Base-by-base conservation (phyloP, 64 coral and sea anemone genomes). In the Acropora tenuis region DNA sequence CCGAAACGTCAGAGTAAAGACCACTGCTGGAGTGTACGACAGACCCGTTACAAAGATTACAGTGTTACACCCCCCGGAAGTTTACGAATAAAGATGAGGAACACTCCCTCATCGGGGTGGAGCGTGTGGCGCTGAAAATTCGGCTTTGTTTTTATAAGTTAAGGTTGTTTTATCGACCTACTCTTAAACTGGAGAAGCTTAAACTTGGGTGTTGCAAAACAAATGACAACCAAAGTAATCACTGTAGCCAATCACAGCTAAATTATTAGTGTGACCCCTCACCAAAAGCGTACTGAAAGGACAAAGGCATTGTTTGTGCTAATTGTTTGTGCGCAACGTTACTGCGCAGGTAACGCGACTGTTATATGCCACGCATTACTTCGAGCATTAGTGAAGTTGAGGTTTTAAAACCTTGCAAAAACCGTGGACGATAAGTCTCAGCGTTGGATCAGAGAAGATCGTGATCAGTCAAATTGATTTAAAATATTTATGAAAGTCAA, bases 151-250 rank as follows among this genome's bases (percentile, higher is more conserved):
- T 30, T 30, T 30, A 30, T 30, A 30, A 30, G 30, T 30, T 30
- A 30, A 30, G 30, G 30, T 30, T 30, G 12, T 59, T 7, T 30
- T 30, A 30, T 30, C 30, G 30, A 30, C 30, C 30, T 30, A 30
- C 30, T 71, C 40, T 71, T 71, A 71, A 71, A 71, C 68, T 71
- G 20, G 20, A 76, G 46, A 41, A 76, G 73, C 73, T 76, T 76
- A 76, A 76, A 76, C 41, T 76, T 76, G 73, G 73, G 73, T 76
- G 73, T 76, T 76, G 1, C 15, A 76, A 76, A 76, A 76, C 73
- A 76, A 44, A 76, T 76, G 73, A 76, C 12, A 76, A 76, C 73
- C 73, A 46, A 76, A 76, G 73, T 76, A 76, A 76, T 76, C 43
- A 76, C 73, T 12, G 73, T 76, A 3, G 9, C 73, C 73, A 76